Evolutionary conservation across 2,888 invertebrate genomes (phyloP), one percentile per base, ranked within the genome.

Genomic region (Amphipyra tragopoginis): DNA sequence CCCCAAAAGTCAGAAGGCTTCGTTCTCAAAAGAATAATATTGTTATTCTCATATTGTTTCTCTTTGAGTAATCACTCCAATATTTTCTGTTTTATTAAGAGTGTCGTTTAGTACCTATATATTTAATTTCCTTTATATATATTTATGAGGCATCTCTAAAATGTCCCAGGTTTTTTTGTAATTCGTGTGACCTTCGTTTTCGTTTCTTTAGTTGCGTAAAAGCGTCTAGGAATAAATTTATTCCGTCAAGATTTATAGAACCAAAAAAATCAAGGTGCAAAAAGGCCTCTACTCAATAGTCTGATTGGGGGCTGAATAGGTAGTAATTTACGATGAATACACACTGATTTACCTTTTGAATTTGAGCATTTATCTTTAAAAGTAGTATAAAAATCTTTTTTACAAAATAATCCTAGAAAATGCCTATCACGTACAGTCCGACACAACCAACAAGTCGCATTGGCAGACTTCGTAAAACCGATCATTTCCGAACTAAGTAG

Each of bases 1-100:
- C n/a, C 13, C 42, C 0, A 43, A 58, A 57, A 48, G 26, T 15
- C 40, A 44, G 9, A 53, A 38, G 51, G 44, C 42, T 38, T 60
- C 7, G 38, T 45, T 15, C 36, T 0, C 15, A 34, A 45, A 57
- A 51, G 15, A 60, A 49, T 42, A 45, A 55, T 29, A 21, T 48
- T 51, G 52, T 53, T 44, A 21, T 14, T 14, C 15, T 33, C 29
- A 15, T 54, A 49, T 15, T 40, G 8, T 59, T 63, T 39, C 9
- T 38, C 48, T 60, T 73, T 61, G 52, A 69, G 54, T 55, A 57
- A 74, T 57, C 48, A 73, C 57, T 54, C 14, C 29, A 44, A 44
- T 43, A 47, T 33, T 51, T 21, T 56, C 11, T 39, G 2, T 45
- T 11, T 43, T 65, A 43, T 56, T 44, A 40, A 15, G 53, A 38